Percentiles rank a stretch among this genome's conserved stretches.
Conservation (phyloP, 2,113 vertebrate genomes). For the Silurus glanis region DNA sequence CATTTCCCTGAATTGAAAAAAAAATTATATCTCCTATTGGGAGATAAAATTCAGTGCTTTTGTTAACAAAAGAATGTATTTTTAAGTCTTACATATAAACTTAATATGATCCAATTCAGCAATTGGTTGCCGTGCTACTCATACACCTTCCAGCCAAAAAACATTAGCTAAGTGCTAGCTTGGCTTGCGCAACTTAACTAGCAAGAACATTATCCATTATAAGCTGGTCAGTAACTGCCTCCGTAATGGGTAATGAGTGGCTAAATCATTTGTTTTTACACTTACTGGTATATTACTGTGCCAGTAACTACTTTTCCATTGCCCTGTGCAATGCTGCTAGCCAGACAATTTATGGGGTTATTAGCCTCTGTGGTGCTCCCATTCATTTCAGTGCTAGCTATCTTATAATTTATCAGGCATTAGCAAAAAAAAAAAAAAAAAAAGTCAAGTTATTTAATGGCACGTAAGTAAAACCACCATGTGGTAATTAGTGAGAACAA, state of each 20-base stretch:
- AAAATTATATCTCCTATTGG: not conserved
- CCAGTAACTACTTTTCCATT: not conserved
- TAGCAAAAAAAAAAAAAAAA: not conserved
- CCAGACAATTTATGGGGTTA: not conserved
- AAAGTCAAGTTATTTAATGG: not conserved
- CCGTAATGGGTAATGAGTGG: not conserved
- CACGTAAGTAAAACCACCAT: not conserved
- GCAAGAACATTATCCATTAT: no score
- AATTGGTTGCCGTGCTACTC: not conserved
- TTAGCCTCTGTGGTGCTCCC: not conserved
- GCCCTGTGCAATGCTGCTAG: not conserved
- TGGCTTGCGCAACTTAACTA: not conserved
- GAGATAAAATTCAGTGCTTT: not conserved
- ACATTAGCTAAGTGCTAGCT: not conserved
- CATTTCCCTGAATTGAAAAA: not conserved
- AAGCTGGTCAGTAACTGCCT: not conserved
- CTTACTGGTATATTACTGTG: not conserved
- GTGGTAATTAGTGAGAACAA: not conserved
- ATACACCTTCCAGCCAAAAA: not conserved
- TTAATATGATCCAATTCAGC: not conserved
- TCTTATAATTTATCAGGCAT: not conserved
- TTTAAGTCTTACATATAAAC: not conserved
- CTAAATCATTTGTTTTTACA: not conserved
- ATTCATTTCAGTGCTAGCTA: not conserved
- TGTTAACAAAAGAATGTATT: not conserved